phyloP scores from a whole-genome alignment of 2,113 vertebrate species.

The Uria aalge region DNA sequence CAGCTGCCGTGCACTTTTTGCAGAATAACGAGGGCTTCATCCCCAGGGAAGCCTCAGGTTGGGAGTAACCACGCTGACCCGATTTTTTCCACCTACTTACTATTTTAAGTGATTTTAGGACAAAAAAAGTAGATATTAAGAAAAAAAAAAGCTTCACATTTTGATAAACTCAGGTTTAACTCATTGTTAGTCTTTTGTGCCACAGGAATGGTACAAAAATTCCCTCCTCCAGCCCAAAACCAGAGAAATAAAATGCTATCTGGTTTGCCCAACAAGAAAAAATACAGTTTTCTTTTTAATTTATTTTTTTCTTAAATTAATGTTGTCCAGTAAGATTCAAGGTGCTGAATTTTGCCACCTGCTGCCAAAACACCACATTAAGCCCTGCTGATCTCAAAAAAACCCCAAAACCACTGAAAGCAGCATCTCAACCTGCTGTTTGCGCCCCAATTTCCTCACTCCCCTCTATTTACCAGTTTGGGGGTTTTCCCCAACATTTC shows the following conservation, averaged over 20 bases:
- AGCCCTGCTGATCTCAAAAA: too few relatives aligned
- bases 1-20: accelerated
- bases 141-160: not conserved
- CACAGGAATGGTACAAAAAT: accelerated
- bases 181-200: accelerated
- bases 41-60: not conserved
- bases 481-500: not conserved
- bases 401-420: not conserved
- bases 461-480: not conserved
- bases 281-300: not conserved
- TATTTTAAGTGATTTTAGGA: not conserved
- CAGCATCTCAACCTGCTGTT: not conserved
- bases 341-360: not conserved
- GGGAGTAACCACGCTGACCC: too few relatives aligned
- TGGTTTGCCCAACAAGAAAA: not conserved
- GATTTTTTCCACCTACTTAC: not conserved
- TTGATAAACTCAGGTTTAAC: not conserved
- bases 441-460: not conserved
- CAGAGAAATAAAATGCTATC: not conserved
- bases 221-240: not conserved
- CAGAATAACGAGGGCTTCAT: not conserved
- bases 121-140: too few relatives aligned
- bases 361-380: not conserved
- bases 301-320: not conserved
- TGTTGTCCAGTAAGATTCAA: not conserved